Evolutionary conservation across 30 jellyfish, hydroid and myxozoan species (phyloP).

Genomic region (Phacellophora camtschatica): DNA sequence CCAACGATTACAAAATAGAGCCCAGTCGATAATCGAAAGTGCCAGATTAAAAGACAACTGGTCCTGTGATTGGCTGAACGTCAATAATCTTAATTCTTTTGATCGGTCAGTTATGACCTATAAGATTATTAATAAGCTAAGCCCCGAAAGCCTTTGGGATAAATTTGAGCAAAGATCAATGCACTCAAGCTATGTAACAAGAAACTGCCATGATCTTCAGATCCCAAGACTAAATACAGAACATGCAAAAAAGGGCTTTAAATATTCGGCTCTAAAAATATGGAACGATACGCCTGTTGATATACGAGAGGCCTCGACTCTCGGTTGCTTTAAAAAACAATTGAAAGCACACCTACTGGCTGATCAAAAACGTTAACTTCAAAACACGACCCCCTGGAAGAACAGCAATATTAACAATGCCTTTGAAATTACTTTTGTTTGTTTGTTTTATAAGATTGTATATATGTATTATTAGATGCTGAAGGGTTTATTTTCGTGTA

Average conservation of each 20-base stretch:
- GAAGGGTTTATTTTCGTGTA: background rate
- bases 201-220: constrained; percentile 25
- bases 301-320: constrained; percentile 25
- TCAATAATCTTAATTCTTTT: background rate
- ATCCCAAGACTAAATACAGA: too few species aligned
- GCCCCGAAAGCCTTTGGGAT: constrained; percentile 51
- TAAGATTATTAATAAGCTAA: background rate
- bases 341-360: constrained; percentile 17
- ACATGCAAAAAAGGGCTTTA: constrained; percentile 35
- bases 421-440: background rate
- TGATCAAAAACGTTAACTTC: background rate
- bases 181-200: constrained; percentile 21
- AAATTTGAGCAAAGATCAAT: constrained; percentile 7
- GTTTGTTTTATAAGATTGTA: constrained; percentile 1
- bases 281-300: constrained; percentile 24
- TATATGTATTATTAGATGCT: background rate
- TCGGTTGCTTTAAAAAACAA: constrained; percentile 10
- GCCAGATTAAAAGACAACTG: background rate
- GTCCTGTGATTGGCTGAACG: background rate
- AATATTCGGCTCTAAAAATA: constrained; percentile 13
- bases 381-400: background rate
- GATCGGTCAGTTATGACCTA: too few species aligned
- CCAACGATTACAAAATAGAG: background rate
- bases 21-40: background rate
- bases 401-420: background rate